phyloP scores from a whole-genome alignment of 1,140 invertebrate species.

The Ceratina calcarata region DNA sequence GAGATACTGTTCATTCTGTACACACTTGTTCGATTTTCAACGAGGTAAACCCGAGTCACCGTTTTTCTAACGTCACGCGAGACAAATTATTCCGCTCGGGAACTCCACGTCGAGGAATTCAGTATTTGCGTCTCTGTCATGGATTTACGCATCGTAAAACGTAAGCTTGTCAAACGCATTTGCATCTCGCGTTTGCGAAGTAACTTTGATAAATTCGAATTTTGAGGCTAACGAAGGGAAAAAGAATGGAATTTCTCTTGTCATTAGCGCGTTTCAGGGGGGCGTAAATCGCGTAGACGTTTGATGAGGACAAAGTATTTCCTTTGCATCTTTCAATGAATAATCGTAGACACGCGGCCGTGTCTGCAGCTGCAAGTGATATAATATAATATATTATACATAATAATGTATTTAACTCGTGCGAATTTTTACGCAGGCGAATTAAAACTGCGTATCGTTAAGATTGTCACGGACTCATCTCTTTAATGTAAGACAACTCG shows the following conservation, averaged over 20 bases:
- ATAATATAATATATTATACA: constrained; percentile 29
- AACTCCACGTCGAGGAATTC: background rate
- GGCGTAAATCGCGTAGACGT: background rate
- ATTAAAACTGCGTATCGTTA: constrained; percentile 34
- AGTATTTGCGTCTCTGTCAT: constrained; percentile 33
- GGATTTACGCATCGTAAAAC: constrained; percentile 12
- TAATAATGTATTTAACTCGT: constrained; percentile 56
- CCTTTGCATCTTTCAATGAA: constrained; percentile 30
- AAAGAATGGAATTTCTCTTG: constrained; percentile 7
- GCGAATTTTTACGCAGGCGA: constrained; percentile 41
- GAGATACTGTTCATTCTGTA: background rate
- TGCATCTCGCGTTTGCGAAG: background rate
- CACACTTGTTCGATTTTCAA: background rate
- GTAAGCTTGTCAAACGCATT: background rate
- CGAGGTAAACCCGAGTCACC: constrained; percentile 8
- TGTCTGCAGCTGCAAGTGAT: constrained; percentile 53
- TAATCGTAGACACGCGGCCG: constrained; percentile 29
- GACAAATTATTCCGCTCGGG: background rate
- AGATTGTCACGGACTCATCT: constrained; percentile 35
- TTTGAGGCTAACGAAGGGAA: constrained; percentile 5
- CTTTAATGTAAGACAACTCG: constrained; percentile 40
- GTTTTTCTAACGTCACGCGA: background rate
- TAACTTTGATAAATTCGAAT: constrained; percentile 18
- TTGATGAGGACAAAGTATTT: constrained; percentile 20
- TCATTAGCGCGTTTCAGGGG: background rate